A percentile compares a stretch with the other conserved stretches of the same genome.
These are phyloP conservation scores for Girardia tigrina DNA, from an alignment of 2,888 invertebrate species.

Conservation along the genomic window DNA sequence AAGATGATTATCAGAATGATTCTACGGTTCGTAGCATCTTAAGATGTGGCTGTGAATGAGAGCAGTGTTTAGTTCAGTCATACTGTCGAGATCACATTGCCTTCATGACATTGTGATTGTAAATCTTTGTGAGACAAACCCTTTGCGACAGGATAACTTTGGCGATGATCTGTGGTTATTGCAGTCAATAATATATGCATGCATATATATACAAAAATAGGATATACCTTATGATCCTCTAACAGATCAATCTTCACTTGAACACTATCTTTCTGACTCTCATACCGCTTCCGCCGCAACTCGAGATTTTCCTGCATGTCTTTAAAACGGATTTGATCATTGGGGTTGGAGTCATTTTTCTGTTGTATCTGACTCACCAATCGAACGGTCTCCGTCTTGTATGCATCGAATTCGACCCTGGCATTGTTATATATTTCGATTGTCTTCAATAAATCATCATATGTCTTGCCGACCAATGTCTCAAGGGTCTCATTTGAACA, in stretches of 20 bases:
- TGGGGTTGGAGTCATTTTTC: neutral
- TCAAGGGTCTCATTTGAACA: neutral
- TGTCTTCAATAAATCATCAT: neutral
- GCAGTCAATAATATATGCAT: too few relatives aligned
- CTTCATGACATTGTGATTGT: too few relatives aligned
- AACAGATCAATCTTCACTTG: neutral
- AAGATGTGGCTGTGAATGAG: too few relatives aligned
- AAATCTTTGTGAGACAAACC: neutral
- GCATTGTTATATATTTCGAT: neutral
- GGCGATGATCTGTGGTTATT: too few relatives aligned
- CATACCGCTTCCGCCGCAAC: neutral
- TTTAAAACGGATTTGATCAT: neutral
- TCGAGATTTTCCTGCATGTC: neutral
- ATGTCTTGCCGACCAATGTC: neutral
- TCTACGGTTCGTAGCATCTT: too few relatives aligned
- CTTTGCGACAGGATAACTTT: too few relatives aligned
- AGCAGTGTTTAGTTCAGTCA: too few relatives aligned
- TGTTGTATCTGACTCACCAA: neutral
- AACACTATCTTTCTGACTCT: neutral
- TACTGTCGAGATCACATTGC: too few relatives aligned
- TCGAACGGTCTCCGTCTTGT: neutral
- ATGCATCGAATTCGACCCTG: neutral
- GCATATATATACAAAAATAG: too few relatives aligned
- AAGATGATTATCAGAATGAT: too few relatives aligned
- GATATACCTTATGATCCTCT: slow-evolving; percentile 8